Percentiles rank a stretch among this genome's conserved stretches.
Conservation (phyloP, 1,140 invertebrate genomes). For the Procambarus clarkii region DNA sequence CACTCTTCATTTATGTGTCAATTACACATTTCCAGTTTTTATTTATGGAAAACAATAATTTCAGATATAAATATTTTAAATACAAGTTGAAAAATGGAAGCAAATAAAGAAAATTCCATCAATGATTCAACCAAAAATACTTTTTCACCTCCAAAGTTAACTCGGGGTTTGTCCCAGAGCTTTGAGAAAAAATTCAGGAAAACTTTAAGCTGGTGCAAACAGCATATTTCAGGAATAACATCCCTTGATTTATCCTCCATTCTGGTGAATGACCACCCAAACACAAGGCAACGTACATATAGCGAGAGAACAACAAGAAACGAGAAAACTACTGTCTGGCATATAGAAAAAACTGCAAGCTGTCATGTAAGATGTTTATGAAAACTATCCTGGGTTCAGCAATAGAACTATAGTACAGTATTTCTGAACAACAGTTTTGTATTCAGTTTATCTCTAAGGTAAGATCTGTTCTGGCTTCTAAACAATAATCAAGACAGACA, state of each 20-base stretch:
- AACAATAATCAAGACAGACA: no score
- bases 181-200: neutral
- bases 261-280: neutral
- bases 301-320: neutral
- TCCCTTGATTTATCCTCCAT: neutral
- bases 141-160: neutral
- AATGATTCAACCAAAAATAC: neutral
- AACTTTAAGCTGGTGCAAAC: slow-evolving; percentile 16
- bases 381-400: neutral
- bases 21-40: neutral
- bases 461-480: no score
- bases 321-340: neutral
- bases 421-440: neutral
- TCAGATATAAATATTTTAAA: neutral
- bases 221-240: neutral
- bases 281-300: neutral
- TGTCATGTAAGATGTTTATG: neutral
- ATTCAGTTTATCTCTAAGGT: no score
- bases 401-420: neutral
- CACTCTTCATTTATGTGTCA: no score
- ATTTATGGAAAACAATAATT: neutral
- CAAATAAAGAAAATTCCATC: neutral
- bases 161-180: neutral
- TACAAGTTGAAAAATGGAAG: neutral
- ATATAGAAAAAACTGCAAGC: neutral